A percentile compares a stretch with the other conserved stretches of the same genome.
These are phyloP conservation scores for Hydrolagus colliei DNA, from an alignment of 2,797 vertebrate genomes.

Conservation along the genomic window DNA sequence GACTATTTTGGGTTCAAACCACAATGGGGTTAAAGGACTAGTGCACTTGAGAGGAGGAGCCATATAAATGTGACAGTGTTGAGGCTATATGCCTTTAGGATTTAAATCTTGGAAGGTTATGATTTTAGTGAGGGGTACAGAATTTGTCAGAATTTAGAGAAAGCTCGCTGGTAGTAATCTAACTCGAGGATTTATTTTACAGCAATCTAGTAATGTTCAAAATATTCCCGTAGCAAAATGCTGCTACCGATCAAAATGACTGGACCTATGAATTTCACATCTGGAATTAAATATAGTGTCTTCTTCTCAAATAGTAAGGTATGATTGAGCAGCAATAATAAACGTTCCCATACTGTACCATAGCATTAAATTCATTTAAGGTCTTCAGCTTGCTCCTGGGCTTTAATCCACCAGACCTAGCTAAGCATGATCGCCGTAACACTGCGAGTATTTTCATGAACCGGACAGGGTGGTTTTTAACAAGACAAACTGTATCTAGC, in stretches of 20 bases:
- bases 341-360: neutral
- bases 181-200: neutral
- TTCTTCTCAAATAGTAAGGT: neutral
- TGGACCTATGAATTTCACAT: slow-evolving; percentile 4
- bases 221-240: neutral
- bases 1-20: too few relatives aligned
- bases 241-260: neutral
- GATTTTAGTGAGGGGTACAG: neutral
- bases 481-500: neutral
- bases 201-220: neutral
- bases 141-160: too few relatives aligned
- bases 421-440: neutral
- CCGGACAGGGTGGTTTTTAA: neutral
- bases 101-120: neutral
- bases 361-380: neutral
- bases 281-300: neutral
- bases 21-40: too few relatives aligned
- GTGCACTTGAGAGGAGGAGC: neutral
- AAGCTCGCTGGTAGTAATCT: neutral
- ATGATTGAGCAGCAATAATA: neutral
- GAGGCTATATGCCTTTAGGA: neutral
- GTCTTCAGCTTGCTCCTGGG: neutral
- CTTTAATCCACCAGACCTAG: neutral
- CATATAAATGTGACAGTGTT: neutral
- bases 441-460: neutral